phyloP scores from a whole-genome alignment of 2,113 vertebrate species.

The Stomatorhinus ivindoensis region DNA sequence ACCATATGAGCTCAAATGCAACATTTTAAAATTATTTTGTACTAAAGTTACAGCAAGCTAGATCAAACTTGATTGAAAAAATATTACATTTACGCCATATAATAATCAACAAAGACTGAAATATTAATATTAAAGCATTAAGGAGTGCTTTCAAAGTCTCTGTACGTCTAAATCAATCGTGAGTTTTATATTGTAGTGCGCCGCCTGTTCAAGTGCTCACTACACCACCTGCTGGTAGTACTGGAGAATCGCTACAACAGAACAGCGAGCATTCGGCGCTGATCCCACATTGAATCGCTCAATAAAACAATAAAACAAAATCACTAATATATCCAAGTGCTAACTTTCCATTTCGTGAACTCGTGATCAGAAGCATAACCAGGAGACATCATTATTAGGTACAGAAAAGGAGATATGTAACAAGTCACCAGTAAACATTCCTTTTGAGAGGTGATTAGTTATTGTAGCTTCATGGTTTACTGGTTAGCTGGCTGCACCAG shows the following conservation, averaged over 20 bases:
- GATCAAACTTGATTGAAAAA: neutral
- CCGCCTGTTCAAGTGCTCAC: conserved; percentile 12
- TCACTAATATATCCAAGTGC: neutral
- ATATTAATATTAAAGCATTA: neutral
- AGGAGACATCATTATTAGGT: neutral
- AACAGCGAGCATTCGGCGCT: neutral
- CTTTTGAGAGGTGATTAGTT: neutral
- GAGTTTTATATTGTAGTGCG: neutral
- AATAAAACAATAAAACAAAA: neutral
- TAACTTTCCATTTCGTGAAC: neutral
- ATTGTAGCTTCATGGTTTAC: neutral
- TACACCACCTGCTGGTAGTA: conserved; percentile 36
- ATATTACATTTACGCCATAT: neutral
- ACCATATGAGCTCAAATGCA: neutral
- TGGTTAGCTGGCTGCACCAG: neutral
- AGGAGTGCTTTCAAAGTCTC: neutral
- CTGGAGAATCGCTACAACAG: neutral
- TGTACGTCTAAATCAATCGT: neutral
- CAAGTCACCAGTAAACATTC: neutral
- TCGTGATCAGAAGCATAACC: neutral
- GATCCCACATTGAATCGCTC: neutral
- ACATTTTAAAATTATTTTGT: neutral
- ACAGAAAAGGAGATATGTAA: neutral
- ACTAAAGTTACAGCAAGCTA: neutral
- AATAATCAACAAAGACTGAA: neutral